These are phyloP conservation scores for Dreissena rostriformis DNA, from an alignment of 1,140 invertebrate genomes.

Conservation along the genomic window DNA sequence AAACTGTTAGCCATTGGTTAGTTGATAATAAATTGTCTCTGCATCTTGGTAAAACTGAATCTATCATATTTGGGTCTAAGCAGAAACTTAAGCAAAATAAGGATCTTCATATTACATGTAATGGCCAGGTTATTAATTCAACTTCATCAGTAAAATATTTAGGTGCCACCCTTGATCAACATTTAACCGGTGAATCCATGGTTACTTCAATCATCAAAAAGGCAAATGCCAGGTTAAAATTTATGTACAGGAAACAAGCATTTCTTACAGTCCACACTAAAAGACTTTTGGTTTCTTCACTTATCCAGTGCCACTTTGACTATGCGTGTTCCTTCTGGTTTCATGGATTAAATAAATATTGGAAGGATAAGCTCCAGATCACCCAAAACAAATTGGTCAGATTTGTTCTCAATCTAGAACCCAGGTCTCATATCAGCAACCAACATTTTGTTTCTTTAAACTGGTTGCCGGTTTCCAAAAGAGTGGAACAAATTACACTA, in stretches of 20 bases:
- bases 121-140: neutral
- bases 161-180: constrained; percentile 16
- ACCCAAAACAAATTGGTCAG: constrained; percentile 25
- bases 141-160: constrained; percentile 36
- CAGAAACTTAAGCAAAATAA: neutral
- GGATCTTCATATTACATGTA: neutral
- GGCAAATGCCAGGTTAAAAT: constrained; percentile 22
- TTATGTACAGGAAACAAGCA: constrained; percentile 9
- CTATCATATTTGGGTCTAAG: constrained; percentile 34
- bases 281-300: constrained; percentile 3
- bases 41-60: constrained; percentile 36
- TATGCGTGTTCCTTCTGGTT: constrained; percentile 25
- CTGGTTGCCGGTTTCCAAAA: constrained; percentile 24
- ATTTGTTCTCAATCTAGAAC: constrained; percentile 23
- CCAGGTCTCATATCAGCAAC: constrained; percentile 5
- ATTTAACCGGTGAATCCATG: constrained; percentile 11
- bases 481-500: constrained; percentile 17
- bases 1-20: constrained; percentile 38
- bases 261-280: constrained; percentile 16
- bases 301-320: constrained; percentile 28
- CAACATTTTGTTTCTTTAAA: constrained; percentile 10
- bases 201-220: constrained; percentile 10
- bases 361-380: constrained; percentile 15
- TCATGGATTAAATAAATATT: constrained; percentile 3
- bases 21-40: constrained; percentile 16